These are phyloP conservation scores for Apistogramma diplotaenia DNA, from an alignment of 2,113 vertebrate species.

Conservation along the genomic window DNA sequence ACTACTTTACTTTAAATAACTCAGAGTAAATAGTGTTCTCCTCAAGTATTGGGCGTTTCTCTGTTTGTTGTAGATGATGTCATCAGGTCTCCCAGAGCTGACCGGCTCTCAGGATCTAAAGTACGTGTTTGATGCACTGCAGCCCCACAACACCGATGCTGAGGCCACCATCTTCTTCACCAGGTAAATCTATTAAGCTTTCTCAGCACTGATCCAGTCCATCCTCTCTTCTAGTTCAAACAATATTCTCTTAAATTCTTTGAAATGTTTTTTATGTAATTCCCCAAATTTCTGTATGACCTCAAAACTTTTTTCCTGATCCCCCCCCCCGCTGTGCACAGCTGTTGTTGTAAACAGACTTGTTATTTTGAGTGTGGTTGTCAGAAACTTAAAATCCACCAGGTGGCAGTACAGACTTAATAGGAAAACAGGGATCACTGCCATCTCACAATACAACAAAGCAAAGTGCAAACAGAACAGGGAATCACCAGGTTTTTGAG, in stretches of 20 bases:
- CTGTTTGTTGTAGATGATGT: slow-evolving; percentile 84
- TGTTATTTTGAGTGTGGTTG: neutral
- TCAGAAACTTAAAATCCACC: slow-evolving; percentile 12
- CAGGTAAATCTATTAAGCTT: slow-evolving; percentile 75
- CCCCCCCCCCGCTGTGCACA: neutral
- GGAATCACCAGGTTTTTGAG: neutral
- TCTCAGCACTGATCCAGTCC: neutral
- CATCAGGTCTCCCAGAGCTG: slow-evolving; percentile 93
- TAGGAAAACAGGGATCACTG: neutral
- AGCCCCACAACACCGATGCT: slow-evolving; percentile 93
- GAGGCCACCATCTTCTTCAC: slow-evolving; percentile 99
- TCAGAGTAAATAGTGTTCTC: neutral
- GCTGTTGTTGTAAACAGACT: neutral
- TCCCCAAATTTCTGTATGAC: neutral
- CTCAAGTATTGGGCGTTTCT: neutral
- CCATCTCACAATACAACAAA: neutral
- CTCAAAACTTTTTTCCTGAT: neutral
- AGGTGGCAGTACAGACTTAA: slow-evolving; percentile 8
- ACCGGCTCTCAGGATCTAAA: slow-evolving; percentile 90
- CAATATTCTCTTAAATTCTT: neutral
- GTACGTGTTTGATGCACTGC: slow-evolving; percentile 95
- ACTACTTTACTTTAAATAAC: neutral
- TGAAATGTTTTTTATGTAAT: neutral
- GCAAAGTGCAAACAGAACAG: neutral
- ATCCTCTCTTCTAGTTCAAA: neutral